These are phyloP conservation scores for Meiosimyza platycephala DNA, from an alignment of 2,888 invertebrate genomes.

Conservation along the genomic window DNA sequence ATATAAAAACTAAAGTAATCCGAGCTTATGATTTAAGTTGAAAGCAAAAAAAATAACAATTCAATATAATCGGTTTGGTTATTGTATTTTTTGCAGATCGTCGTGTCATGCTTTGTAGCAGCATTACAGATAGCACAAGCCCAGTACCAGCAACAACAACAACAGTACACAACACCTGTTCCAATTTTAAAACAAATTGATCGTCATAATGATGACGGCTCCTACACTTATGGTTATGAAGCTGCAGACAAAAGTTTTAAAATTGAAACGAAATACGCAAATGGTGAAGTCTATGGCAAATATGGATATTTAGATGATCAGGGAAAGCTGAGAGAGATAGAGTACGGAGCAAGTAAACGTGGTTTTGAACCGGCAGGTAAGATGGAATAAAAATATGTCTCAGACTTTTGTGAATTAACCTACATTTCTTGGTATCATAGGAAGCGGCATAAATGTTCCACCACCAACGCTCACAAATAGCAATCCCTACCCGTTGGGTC, in stretches of 20 bases:
- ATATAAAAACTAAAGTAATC: too few relatives aligned
- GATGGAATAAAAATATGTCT: conserved; percentile 16
- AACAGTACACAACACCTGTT: conserved; percentile 78
- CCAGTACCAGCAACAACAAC: conserved; percentile 52
- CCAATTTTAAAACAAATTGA: conserved; percentile 87
- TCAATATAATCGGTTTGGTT: too few relatives aligned
- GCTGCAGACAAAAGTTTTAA: conserved; percentile 88
- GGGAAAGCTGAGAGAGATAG: conserved; percentile 81
- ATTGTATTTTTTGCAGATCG: conserved; percentile 38
- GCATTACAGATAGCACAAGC: conserved; percentile 50
- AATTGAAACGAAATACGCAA: conserved; percentile 87
- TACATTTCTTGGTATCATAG: conserved; percentile 56
- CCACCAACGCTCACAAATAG: conserved; percentile 79
- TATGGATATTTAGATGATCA: conserved; percentile 88
- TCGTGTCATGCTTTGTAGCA: conserved; percentile 44
- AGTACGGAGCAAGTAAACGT: conserved; percentile 84
- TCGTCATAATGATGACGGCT: conserved; percentile 87
- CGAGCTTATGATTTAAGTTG: too few relatives aligned
- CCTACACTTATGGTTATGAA: conserved; percentile 90
- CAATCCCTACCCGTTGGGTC: conserved; percentile 67
- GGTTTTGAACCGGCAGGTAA: conserved; percentile 85
- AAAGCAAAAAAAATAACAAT: too few relatives aligned
- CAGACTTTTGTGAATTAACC: too few relatives aligned
- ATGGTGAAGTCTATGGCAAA: conserved; percentile 87
- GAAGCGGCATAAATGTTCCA: conserved; percentile 80